Evolutionary conservation across 2,797 vertebrate genomes (phyloP).

Genomic region (Hafferia zeledoni): DNA sequence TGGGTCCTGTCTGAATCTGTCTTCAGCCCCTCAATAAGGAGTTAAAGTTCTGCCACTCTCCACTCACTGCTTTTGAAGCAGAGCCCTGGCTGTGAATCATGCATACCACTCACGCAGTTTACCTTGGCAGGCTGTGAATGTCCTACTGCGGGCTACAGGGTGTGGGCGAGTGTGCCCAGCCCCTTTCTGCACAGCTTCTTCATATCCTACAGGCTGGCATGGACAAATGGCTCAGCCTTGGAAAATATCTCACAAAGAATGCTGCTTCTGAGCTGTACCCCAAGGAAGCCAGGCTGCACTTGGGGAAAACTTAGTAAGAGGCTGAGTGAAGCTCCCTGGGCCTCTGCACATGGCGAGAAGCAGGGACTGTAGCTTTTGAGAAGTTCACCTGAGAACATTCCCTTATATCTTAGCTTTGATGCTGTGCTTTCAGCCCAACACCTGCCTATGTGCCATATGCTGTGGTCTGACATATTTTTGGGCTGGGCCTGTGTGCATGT

Average conservation of each 20-base stretch:
- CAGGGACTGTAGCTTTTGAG: neutral
- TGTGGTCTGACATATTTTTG: neutral
- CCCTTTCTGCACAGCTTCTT: constrained; percentile 15
- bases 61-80: neutral
- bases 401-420: neutral
- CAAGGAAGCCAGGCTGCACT: neutral
- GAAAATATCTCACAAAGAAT: constrained; percentile 13
- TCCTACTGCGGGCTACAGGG: neutral
- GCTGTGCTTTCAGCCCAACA: neutral
- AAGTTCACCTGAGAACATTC: neutral
- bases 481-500: accelerated
- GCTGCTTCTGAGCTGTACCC: neutral
- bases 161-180: neutral
- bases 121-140: constrained; percentile 39
- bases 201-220: neutral
- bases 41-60: constrained; percentile 3
- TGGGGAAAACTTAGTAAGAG: neutral
- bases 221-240: neutral
- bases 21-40: neutral
- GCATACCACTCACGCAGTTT: neutral
- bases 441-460: neutral
- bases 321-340: neutral
- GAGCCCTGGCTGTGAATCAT: neutral
- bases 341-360: neutral
- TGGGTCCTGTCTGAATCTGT: neutral